phyloP scores from a whole-genome alignment of 2,113 vertebrate species.

The Okapia johnstoni region DNA sequence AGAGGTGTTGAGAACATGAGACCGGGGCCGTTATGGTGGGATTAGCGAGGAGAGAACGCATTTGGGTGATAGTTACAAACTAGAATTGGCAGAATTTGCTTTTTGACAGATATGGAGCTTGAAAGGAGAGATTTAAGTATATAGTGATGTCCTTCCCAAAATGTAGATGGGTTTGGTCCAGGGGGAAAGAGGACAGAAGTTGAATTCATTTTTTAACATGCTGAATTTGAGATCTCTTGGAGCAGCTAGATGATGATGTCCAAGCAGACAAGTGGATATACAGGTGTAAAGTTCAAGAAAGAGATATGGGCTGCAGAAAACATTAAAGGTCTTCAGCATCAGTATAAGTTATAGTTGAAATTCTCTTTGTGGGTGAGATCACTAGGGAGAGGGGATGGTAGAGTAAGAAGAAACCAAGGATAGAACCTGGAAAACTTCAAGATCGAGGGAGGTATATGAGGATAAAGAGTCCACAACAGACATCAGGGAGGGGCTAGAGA shows the following conservation, averaged over 20 bases:
- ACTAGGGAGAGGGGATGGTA: not conserved
- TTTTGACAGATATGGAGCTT: not conserved
- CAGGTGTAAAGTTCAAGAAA: not conserved
- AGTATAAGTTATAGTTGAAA: not conserved
- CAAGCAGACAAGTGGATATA: not conserved
- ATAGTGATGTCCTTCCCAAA: not conserved
- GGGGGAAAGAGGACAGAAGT: not conserved
- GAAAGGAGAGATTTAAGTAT: not conserved
- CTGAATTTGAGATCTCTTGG: not conserved
- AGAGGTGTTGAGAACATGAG: not conserved
- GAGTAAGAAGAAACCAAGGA: not conserved
- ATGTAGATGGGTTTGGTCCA: not conserved
- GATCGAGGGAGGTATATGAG: not conserved
- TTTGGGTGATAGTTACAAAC: not conserved
- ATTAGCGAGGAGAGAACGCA: not conserved
- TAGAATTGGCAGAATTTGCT: not conserved
- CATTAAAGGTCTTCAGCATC: not conserved
- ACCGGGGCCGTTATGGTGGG: not conserved
- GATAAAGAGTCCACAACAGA: not conserved
- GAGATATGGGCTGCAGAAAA: not conserved
- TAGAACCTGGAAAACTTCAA: not conserved
- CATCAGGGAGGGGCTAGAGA: not conserved
- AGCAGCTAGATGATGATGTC: not conserved
- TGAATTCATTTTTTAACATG: not conserved
- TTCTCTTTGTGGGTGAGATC: not conserved